Base-by-base conservation (phyloP, 1,140 invertebrate genomes). In the Drosophila lini region DNA sequence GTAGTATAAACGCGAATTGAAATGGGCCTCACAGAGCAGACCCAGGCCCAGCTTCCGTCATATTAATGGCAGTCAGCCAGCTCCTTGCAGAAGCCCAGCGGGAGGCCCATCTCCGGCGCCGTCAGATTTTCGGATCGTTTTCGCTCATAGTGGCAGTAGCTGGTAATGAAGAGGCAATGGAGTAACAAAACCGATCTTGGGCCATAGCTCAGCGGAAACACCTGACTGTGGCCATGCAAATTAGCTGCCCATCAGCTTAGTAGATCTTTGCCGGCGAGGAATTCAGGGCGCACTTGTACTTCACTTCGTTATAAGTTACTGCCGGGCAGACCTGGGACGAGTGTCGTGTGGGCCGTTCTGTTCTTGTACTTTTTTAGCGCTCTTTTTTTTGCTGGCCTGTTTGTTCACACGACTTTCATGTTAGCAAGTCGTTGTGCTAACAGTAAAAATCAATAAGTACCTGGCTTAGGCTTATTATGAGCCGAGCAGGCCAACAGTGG, bases 371-470 rank as follows among this genome's bases (percentile, higher is more conserved):
- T 68, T 69, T 44, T 81, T 28, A 28, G 47, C 25, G 55, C 31
- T 2, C 10, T 19, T 42, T 41, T 42, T 32, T 74, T 38, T 40
- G 50, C 68, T 73, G 56, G 79, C 58, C 75, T 80, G 83, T 86
- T 77, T 69, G 71, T 86, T 86, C 82, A 86, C 82, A 86, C 82
- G 82, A 86, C 82, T 86, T 86, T 86, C 82, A 86, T 86, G 82
- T 86, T 88, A 88, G 78, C 83, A 86, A 88, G 83, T 80, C 59
- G 83, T 69, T 88, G 53, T 78, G 41, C 56, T 86, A 86, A 86
- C 82, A 88, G 82, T 86, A 86, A 86, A 86, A 88, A 86, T 86
- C 82, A 86, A 86, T 86, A 86, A 88, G 82, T 88, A 88, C 82
- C 82, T 60, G 44, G 75, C 44, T 32, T 53, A 53, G 57, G 83